Evolutionary conservation across 2,113 vertebrate species (phyloP).

Genomic region (Acanthisitta chloris): DNA sequence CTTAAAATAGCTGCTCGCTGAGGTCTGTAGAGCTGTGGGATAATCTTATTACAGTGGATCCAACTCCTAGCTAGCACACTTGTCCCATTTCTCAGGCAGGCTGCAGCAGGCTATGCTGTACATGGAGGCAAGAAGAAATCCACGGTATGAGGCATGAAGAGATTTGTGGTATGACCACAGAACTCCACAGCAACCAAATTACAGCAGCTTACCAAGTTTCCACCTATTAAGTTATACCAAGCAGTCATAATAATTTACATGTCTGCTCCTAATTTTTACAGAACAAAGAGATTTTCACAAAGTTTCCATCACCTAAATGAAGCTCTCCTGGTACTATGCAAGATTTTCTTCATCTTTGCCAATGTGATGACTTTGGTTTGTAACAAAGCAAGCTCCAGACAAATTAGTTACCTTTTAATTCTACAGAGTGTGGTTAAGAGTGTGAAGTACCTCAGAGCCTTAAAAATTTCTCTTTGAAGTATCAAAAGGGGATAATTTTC

Average conservation of each 20-base stretch:
- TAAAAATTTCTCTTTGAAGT: not conserved
- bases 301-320: not conserved
- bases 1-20: conserved; percentile 22
- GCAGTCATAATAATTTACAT: not conserved
- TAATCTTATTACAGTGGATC: not conserved
- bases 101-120: not conserved
- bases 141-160: not conserved
- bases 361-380: not conserved
- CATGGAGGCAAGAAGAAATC: not conserved
- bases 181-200: not conserved
- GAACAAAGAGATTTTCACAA: not conserved
- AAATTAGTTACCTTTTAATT: not conserved
- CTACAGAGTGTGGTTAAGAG: not conserved
- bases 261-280: not conserved
- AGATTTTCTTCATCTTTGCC: not conserved
- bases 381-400: not conserved
- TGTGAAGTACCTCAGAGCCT: not conserved
- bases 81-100: not conserved
- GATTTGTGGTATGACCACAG: not conserved
- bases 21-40: not conserved
- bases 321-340: not conserved
- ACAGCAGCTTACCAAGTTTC: not conserved
- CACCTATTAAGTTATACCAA: not conserved
- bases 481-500: not conserved
- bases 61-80: not conserved